Evolutionary conservation across 2,888 invertebrate species (phyloP).

Genomic region (Eupithecia pulchellata): DNA sequence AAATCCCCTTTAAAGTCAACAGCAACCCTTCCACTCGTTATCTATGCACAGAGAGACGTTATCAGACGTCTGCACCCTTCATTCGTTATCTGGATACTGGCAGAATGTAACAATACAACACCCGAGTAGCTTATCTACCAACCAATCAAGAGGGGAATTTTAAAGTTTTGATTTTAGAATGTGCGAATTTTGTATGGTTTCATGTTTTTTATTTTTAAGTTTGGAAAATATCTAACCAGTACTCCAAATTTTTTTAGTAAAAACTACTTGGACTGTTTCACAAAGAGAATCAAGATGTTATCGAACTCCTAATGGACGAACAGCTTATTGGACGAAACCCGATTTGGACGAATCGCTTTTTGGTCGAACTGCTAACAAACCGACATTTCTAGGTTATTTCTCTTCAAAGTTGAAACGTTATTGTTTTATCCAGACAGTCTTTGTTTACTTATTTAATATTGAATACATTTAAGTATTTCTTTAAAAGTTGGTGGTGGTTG

Average conservation of each 20-base stretch:
- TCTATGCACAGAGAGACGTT: conserved; percentile 65
- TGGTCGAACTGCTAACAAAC: background rate
- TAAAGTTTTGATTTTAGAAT: conserved; percentile 36
- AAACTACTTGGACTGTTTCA: too few relatives aligned
- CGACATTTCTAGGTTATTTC: too few relatives aligned
- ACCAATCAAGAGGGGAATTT: conserved; percentile 73
- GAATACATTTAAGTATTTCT: too few relatives aligned
- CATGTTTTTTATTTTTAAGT: too few relatives aligned
- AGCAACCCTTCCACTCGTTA: conserved; percentile 69
- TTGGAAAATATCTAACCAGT: background rate
- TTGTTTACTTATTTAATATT: too few relatives aligned
- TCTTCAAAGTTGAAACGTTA: too few relatives aligned
- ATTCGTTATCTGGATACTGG: conserved; percentile 74
- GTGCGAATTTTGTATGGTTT: background rate
- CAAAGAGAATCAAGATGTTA: too few relatives aligned
- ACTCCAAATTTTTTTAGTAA: too few relatives aligned
- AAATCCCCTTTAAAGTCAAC: conserved; percentile 73
- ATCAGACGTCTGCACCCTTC: conserved; percentile 72
- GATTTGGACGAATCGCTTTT: background rate
- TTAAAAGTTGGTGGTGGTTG: too few relatives aligned
- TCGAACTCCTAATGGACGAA: too few relatives aligned
- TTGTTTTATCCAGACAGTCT: too few relatives aligned
- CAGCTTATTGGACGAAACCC: background rate
- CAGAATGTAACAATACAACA: conserved; percentile 77
- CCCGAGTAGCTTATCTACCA: conserved; percentile 68